These are phyloP conservation scores for Gymnarchus niloticus DNA, from an alignment of 2,113 vertebrate genomes.

Conservation along the genomic window DNA sequence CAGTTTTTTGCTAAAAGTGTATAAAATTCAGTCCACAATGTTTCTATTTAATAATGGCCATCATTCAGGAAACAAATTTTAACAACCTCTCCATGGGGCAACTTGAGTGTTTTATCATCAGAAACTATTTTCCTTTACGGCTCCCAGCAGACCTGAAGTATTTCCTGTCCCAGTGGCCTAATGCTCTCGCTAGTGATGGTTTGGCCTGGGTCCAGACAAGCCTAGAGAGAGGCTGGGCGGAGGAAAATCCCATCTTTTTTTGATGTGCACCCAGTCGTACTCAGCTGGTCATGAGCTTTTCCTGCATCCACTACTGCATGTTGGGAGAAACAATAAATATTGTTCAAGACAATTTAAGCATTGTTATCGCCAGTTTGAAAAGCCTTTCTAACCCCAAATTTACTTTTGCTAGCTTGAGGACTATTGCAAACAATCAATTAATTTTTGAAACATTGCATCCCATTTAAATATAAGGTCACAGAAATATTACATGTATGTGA, in stretches of 20 bases:
- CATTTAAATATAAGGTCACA: too few species aligned
- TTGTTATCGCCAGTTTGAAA: not conserved
- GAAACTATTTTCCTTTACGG: slow-evolving; percentile 39
- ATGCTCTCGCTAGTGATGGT: slow-evolving; percentile 39
- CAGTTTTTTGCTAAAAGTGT: not conserved
- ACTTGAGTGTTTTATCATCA: slow-evolving; percentile 29
- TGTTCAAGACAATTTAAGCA: not conserved
- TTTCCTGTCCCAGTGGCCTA: slow-evolving; percentile 40
- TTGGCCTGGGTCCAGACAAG: slow-evolving; percentile 45
- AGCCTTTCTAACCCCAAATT: not conserved
- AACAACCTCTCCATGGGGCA: slow-evolving; percentile 24
- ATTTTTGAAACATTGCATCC: too few species aligned
- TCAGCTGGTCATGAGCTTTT: not conserved
- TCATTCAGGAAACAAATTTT: slow-evolving; percentile 37
- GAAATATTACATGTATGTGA: not conserved
- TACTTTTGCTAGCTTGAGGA: not conserved
- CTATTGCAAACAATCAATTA: not conserved
- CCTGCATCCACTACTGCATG: not conserved
- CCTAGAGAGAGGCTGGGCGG: slow-evolving; percentile 44
- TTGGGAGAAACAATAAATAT: not conserved
- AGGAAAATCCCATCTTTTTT: not conserved
- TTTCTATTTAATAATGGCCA: slow-evolving; percentile 27
- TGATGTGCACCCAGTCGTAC: not conserved
- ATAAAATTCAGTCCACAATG: slow-evolving; percentile 3
- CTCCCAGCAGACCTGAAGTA: slow-evolving; percentile 28